Evolutionary conservation across 2,888 invertebrate species (phyloP), one percentile per base, ranked within the genome.

Genomic region (Stramonita haemastoma): DNA sequence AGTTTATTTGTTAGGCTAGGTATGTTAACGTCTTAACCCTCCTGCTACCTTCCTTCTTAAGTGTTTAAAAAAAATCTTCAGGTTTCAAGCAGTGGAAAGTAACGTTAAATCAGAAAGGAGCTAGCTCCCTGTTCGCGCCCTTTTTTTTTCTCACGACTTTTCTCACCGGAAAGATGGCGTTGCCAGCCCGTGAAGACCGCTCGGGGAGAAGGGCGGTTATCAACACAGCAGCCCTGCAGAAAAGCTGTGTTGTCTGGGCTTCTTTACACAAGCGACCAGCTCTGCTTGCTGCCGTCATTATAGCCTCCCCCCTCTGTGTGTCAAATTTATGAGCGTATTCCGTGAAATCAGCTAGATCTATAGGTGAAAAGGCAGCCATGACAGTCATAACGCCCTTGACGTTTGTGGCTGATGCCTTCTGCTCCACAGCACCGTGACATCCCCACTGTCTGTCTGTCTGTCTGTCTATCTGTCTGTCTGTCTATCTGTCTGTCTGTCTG

Each of bases 301-400:
- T 56, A 22, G 34, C 77, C 84, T 46, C 84, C n/a, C 73, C 87
- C 87, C 87, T 87, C 81, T 70, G 83, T 13, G 88, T 36, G 88
- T 66, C 36, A 83, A 83, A 83, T 88, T 83, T 88, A 88, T 36
- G 88, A 66, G 57, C 81, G 81, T 66, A n/a, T 57, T 83, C 83
- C 83, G 83, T 83, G 81, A 88, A 88, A 88, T 83, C 36, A 88
- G 88, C 60, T 88, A 8, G 2, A 46, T 2, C 46, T 46, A 46
- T 83, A 83, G 88, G n/a, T 79, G 70, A 81, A 66, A 60, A 81
- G 81, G 83, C 4, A 57, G 26, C 81, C 60, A 88, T 83, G 83
- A 88, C 88, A 46, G 57, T 84, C 66, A 88, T 57, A 83, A 88
- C 17, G 29, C 79, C n/a, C 83, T 17, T 66, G 56, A 22, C 81